Conservation (phyloP, 2,888 invertebrate species). For the Machimus atricapillus region DNA sequence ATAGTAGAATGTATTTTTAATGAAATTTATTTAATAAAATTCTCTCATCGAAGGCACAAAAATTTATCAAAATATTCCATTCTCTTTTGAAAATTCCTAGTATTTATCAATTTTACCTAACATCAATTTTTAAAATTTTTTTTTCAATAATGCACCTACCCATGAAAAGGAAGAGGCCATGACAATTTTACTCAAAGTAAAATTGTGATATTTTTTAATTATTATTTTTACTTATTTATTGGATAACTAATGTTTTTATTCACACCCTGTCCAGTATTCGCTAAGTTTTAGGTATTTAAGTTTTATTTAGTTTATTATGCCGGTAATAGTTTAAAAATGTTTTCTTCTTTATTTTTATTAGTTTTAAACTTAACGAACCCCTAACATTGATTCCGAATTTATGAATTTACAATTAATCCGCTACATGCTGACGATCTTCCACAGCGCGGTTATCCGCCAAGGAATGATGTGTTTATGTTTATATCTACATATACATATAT, state of each 20-base stretch:
- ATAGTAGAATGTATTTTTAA: not conserved
- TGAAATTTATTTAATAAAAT: constrained; percentile 28
- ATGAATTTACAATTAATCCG: not conserved
- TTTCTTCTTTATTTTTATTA: not conserved
- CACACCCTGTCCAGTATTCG: not conserved
- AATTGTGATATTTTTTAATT: not conserved
- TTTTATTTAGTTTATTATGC: not conserved
- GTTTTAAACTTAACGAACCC: constrained; percentile 22
- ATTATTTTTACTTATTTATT: not conserved
- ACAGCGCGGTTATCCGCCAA: not conserved
- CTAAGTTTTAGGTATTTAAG: not conserved
- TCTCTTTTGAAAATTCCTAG: constrained; percentile 10
- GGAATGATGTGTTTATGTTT: not conserved
- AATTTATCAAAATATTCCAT: constrained; percentile 38
- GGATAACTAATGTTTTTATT: constrained; percentile 3
- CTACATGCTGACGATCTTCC: not conserved
- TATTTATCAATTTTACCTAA: constrained; percentile 7
- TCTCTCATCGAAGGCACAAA: constrained; percentile 34
- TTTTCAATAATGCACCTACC: not conserved
- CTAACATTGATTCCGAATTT: constrained; percentile 6
- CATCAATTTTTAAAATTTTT: constrained; percentile 20
- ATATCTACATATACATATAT: too few species aligned
- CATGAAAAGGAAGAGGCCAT: not conserved
- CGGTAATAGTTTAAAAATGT: not conserved
- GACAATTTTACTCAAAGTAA: not conserved